Base-by-base conservation (phyloP, 1,140 invertebrate genomes). In the Streblospio benedicti region DNA sequence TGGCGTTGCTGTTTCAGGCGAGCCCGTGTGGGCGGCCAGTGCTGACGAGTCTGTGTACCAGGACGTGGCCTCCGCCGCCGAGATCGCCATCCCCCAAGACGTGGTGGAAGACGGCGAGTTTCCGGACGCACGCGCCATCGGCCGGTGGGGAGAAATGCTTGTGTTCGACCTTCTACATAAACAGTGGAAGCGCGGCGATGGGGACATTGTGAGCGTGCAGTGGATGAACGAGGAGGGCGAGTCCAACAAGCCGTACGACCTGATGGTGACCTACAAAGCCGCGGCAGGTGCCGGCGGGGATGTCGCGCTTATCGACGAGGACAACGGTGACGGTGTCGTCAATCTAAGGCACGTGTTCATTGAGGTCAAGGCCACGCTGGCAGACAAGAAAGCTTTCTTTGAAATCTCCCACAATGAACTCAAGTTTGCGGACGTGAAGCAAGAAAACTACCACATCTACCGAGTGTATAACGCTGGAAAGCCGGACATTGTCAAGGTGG, bases 371-470 rank as follows among this genome's bases (percentile, higher is more conserved):
- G 67, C 67, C 28, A 75, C 73, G 0, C 23, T 60, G 20, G 65
- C 67, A 3, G 62, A 66, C 23, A 54, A 65, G 27, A 75, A 73
- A 49, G 66, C 67, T 35, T 59, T 69, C 16, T 75, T 75, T 64
- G 71, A 71, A 35, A 72, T 74, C 43, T 74, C 72, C 6, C 43
- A 64, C 2, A 65, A 65, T 27, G 67, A 75, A 54, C 61, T 75
- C 2, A 59, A 68, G 49, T 75, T 74, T 66, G 73, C 73, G 2
- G 51, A 65, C 6, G 61, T 71, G 32, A 59, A 68, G 31, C 65
- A 65, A n/a, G 65, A 68, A 16, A 57, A 59, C n/a, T 75, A 67
- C 47, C 69, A 73, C 45, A 66, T 75, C 6, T 75, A 71, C 57
- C 56, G 73, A 25, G 66, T 75, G 18, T 75, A 70, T 49, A 71